These are phyloP conservation scores for Motacilla tschutschensis DNA, from an alignment of 2,113 vertebrate species.

Conservation along the genomic window DNA sequence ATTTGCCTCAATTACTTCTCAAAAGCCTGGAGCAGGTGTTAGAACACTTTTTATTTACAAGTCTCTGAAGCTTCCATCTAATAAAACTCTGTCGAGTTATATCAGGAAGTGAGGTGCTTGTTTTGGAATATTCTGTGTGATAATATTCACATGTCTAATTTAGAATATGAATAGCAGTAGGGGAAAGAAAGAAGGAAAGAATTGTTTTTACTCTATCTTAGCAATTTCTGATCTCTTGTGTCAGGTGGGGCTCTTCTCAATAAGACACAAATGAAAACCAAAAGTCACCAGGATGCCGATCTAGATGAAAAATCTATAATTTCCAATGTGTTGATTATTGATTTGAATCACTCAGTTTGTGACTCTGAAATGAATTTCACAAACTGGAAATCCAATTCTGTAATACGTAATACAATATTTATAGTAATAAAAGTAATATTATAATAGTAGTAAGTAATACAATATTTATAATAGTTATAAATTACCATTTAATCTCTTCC, in stretches of 20 bases:
- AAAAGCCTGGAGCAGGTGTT: slow-evolving; percentile 13
- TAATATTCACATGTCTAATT: not conserved
- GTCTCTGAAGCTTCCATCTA: not conserved
- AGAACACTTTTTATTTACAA: not conserved
- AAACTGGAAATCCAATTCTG: not conserved
- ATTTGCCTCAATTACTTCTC: slow-evolving; percentile 15
- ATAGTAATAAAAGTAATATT: not conserved
- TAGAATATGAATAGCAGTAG: not conserved
- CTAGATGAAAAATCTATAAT: not conserved
- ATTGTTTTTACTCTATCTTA: not conserved
- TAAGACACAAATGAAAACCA: not conserved
- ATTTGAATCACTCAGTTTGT: not conserved
- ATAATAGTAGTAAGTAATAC: not conserved
- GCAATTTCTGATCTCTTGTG: not conserved
- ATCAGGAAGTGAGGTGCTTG: not conserved
- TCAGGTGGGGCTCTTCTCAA: not conserved
- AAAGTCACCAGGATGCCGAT: not conserved
- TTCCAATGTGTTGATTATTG: not conserved
- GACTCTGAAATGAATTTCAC: not conserved
- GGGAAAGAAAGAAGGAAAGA: not conserved
- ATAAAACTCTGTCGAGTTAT: not conserved
- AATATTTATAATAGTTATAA: not conserved
- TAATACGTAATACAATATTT: not conserved
- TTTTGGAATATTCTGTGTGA: not conserved
- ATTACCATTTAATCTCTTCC: not conserved